A percentile compares a stretch with the other conserved stretches of the same genome.
phyloP scores from a whole-genome alignment of 1,140 invertebrate species.

The Drosophila tristis region DNA sequence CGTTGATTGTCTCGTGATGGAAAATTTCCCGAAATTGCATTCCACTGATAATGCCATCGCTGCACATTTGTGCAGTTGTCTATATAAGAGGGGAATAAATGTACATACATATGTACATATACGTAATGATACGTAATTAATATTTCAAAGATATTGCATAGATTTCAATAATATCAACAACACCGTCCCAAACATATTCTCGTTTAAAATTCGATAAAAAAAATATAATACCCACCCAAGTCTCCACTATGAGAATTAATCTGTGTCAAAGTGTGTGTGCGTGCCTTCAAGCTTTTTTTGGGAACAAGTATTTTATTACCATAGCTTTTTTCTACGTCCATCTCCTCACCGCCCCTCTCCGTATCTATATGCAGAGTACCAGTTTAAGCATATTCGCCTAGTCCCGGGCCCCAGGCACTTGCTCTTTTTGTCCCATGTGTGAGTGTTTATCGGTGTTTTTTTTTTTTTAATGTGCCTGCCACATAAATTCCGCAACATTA shows the following conservation, averaged over 20 bases:
- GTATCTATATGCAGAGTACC: slow-evolving; percentile 20
- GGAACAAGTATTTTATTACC: slow-evolving; percentile 19
- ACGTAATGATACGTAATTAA: too few relatives aligned
- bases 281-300: slow-evolving; percentile 18
- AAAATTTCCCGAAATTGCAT: slow-evolving; percentile 74
- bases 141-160: too few relatives aligned
- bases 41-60: slow-evolving; percentile 58
- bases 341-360: not conserved
- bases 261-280: not conserved
- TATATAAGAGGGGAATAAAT: slow-evolving; percentile 10
- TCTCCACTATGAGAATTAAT: not conserved
- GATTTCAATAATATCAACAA: too few relatives aligned
- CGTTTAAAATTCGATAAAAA: too few relatives aligned
- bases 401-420: slow-evolving; percentile 12
- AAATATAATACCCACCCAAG: too few relatives aligned
- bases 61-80: slow-evolving; percentile 43
- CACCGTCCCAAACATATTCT: too few relatives aligned
- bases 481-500: slow-evolving; percentile 80
- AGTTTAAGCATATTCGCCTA: slow-evolving; percentile 40
- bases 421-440: not conserved
- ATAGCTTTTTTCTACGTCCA: not conserved
- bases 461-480: slow-evolving; percentile 70
- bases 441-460: slow-evolving; percentile 38
- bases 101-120: slow-evolving; percentile 8
- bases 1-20: slow-evolving; percentile 61